Base-by-base conservation (phyloP, 2,113 vertebrate species). In the Globicephala melas region DNA sequence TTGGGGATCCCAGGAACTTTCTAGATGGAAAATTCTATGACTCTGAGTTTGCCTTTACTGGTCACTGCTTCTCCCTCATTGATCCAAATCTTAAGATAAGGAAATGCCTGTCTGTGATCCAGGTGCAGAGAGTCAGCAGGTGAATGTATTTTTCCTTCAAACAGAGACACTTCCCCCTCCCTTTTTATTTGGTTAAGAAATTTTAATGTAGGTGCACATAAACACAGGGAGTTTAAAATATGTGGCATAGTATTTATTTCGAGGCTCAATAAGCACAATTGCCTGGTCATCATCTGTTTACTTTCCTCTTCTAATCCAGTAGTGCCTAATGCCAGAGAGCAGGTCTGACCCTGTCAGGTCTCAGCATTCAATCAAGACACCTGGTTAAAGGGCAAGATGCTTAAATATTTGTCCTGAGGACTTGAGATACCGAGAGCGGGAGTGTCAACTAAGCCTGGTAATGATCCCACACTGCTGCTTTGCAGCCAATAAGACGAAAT, bases 381-480 rank as follows among this genome's bases (percentile, higher is more conserved):
- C 87, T 36, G 71, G 50, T 83, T 97, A 96, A 96, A 92, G 77
- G 91, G 80, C 20, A 77, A 96, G 60, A 93, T 33, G 74, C 95
- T 97, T 96, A 97, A 97, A 93, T 73, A 14, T 63, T 95, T 94
- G 71, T 68, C 91, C 53, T 65, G 91, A 89, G 58, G 36, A 80
- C 67, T 65, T 80, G 38, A 94, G 38, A 77, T 62, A 79, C 55
- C 6, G 12, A 67, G 44, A 88, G 5, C 23, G 44, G 28, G 65
- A 58, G 58, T 74, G 76, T 88, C 70, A 77, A 2, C 31, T 77
- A 74, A 96, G 86, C 4, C 31, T 50, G n/a, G 28, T 85, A 76
- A 80, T 95, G 67, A 93, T 94, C 86, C 58, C 53, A 44, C 28
- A 38, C 47, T n/a, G 55, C 8, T 71, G 55, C 86, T 97, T 96